A percentile compares a stretch with the other conserved stretches of the same genome.
Conservation (phyloP, 2,797 vertebrate genomes). For the Gadopsis bispinosus region DNA sequence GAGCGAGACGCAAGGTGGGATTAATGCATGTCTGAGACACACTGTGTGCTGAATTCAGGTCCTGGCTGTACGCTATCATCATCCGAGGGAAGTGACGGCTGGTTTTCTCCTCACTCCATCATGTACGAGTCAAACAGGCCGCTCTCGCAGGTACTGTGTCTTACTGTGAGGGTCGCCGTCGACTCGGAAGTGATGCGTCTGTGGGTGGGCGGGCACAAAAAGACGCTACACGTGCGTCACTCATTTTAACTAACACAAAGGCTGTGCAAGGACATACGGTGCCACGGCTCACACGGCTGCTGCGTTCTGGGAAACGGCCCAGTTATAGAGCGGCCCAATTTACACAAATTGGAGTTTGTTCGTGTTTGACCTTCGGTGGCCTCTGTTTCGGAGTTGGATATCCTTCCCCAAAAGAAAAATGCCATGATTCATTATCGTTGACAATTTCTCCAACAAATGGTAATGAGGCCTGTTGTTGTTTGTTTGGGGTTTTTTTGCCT, state of each 20-base stretch:
- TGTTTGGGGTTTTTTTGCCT: neutral
- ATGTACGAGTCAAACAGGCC: neutral
- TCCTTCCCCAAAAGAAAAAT: neutral
- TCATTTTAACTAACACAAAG: neutral
- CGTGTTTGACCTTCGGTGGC: neutral
- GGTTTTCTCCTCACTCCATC: neutral
- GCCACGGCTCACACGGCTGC: neutral
- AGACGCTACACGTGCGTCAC: neutral
- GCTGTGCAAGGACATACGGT: neutral
- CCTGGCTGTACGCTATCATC: neutral
- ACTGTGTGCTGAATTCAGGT: slow-evolving; percentile 1
- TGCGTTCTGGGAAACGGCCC: slow-evolving; percentile 6
- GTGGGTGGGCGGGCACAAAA: neutral
- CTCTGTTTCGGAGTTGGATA: neutral
- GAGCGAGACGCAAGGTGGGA: slow-evolving; percentile 1
- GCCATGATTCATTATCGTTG: neutral
- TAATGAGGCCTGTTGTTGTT: slow-evolving; percentile 11
- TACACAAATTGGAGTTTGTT: slow-evolving; percentile 22
- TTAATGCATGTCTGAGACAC: slow-evolving; percentile 26
- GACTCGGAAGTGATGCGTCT: neutral
- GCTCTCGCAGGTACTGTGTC: neutral
- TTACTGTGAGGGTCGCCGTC: neutral
- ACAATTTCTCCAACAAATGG: neutral
- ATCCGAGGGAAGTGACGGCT: neutral
- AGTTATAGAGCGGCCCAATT: slow-evolving; percentile 3